Evolutionary conservation across 2,113 vertebrate species (phyloP).

Genomic region (Tachysurus fulvidraco): DNA sequence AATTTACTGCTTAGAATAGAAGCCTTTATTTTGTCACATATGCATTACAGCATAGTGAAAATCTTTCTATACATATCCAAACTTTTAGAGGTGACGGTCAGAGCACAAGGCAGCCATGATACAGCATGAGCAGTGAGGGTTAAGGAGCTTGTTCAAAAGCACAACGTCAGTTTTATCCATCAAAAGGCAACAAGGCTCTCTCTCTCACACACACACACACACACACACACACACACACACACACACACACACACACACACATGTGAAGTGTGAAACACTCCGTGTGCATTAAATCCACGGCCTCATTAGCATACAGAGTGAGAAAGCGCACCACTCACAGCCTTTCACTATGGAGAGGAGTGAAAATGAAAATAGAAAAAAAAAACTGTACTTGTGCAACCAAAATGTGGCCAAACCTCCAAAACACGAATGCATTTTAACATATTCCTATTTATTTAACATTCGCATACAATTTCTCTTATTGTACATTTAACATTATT

Average conservation of each 20-base stretch:
- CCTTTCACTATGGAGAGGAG: constrained; percentile 33
- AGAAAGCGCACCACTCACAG: constrained; percentile 52
- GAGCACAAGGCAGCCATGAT: too few species aligned
- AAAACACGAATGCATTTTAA: constrained; percentile 1
- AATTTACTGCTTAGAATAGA: neutral
- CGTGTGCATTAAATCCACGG: constrained; percentile 38
- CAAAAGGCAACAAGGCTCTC: neutral
- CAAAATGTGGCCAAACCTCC: constrained; percentile 16
- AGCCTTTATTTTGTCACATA: too few species aligned
- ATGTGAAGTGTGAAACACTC: neutral
- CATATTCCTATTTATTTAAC: neutral
- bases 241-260: neutral
- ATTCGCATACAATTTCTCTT: constrained; percentile 39
- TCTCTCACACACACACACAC: neutral
- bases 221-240: neutral
- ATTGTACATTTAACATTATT: neutral
- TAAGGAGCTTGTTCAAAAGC: too few species aligned
- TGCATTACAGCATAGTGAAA: too few species aligned
- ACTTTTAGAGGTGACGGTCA: too few species aligned
- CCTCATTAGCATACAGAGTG: constrained; percentile 51
- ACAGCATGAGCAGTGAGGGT: too few species aligned
- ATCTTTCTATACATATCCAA: too few species aligned
- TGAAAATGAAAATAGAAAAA: constrained; percentile 28
- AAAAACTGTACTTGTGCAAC: constrained; percentile 48
- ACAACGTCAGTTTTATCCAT: neutral